These are phyloP conservation scores for Drosophila pallidifrons DNA, from an alignment of 1,140 invertebrate species.

Conservation along the genomic window DNA sequence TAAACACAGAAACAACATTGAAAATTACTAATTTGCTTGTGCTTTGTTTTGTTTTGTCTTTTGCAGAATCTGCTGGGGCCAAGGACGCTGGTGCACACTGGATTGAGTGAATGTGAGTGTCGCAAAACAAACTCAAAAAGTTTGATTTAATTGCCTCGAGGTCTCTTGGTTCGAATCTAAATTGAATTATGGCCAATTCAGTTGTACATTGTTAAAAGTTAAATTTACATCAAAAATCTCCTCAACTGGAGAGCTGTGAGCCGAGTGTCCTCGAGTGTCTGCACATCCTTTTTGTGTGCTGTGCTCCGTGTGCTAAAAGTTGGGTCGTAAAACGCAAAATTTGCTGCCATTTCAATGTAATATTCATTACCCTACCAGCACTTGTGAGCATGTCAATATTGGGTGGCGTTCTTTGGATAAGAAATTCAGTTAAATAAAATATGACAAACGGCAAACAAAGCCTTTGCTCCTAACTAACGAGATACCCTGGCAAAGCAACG, in stretches of 20 bases:
- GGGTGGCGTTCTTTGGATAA: neutral
- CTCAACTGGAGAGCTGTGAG: neutral
- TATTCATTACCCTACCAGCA: slow-evolving; percentile 31
- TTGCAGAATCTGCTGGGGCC: slow-evolving; percentile 1
- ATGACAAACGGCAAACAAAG: slow-evolving; percentile 5
- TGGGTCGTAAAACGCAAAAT: slow-evolving; percentile 26
- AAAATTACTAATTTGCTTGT: neutral
- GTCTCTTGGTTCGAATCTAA: neutral
- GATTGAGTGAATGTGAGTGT: slow-evolving; percentile 1
- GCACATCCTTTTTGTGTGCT: neutral
- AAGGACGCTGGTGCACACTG: neutral
- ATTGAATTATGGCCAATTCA: slow-evolving; percentile 13
- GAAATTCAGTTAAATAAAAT: slow-evolving; percentile 29
- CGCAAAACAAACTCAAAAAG: neutral
- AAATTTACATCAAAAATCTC: slow-evolving; percentile 1
- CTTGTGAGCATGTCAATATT: slow-evolving; percentile 24
- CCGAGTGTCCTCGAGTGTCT: neutral
- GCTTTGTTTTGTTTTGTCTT: neutral
- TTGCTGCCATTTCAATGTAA: slow-evolving; percentile 25
- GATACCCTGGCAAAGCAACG: neutral
- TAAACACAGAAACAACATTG: neutral
- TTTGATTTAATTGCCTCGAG: slow-evolving; percentile 8
- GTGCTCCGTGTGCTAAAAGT: neutral
- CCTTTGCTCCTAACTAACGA: neutral
- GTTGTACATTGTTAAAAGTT: slow-evolving; percentile 5